A percentile compares a stretch with the other conserved stretches of the same genome.
Evolutionary conservation across 2,888 invertebrate species (phyloP).

Genomic region (Calameuta pallipes): DNA sequence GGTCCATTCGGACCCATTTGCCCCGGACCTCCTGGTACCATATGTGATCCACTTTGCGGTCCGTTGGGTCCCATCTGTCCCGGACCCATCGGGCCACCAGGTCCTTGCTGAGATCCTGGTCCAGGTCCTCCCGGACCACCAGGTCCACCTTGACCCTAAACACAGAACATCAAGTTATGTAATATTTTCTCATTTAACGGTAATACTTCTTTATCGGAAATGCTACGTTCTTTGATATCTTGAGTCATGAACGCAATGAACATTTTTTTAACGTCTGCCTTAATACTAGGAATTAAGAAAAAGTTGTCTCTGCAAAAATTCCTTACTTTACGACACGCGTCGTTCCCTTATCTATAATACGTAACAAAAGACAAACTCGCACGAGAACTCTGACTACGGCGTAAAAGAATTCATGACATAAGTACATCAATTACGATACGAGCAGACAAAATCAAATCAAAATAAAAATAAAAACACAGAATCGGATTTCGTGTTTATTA

Average conservation of each 20-base stretch:
- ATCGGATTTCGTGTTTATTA: neutral
- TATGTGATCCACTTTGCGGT: conserved; percentile 47
- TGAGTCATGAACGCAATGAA: neutral
- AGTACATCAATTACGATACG: neutral
- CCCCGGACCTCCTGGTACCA: conserved; percentile 46
- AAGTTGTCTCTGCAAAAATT: neutral
- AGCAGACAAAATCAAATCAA: neutral
- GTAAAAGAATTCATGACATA: neutral
- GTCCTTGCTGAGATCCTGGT: conserved; percentile 54
- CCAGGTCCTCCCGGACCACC: conserved; percentile 48
- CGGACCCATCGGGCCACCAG: conserved; percentile 49
- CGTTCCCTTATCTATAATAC: neutral
- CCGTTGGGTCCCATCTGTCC: conserved; percentile 52
- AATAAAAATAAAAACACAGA: neutral
- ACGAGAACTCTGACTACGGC: neutral
- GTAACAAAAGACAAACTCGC: neutral
- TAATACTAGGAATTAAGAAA: neutral
- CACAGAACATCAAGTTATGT: neutral
- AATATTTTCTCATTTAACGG: neutral
- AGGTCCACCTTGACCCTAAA: conserved; percentile 51
- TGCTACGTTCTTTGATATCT: neutral
- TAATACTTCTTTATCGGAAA: neutral
- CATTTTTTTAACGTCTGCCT: neutral
- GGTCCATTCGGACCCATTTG: conserved; percentile 45
- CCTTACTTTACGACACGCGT: neutral